Conservation (phyloP, 2,797 vertebrate species). For the Periparus ater region DNA sequence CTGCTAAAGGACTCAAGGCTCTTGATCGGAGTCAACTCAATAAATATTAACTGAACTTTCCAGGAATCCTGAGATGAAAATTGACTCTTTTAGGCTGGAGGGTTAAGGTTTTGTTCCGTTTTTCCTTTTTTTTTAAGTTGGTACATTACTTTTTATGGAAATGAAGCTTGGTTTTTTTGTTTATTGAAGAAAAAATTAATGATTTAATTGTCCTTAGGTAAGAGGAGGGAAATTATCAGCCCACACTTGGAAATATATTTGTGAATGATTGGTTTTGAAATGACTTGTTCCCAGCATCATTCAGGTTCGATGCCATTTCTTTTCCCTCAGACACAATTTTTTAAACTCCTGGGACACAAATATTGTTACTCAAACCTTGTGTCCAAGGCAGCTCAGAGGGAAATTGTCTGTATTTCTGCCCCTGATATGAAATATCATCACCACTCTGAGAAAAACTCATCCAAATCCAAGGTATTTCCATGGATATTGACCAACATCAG, state of each 20-base stretch:
- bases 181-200: not conserved
- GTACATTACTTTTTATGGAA: not conserved
- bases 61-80: not conserved
- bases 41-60: not conserved
- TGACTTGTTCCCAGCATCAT: not conserved
- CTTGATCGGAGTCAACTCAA: not conserved
- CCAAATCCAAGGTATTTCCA: not conserved
- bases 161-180: not conserved
- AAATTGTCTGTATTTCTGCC: not conserved
- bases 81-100: not conserved
- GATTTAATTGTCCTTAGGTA: not conserved
- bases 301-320: not conserved
- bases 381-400: not conserved
- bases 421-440: not conserved
- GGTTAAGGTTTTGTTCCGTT: rapidly evolving
- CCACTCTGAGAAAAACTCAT: not conserved
- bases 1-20: not conserved
- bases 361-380: not conserved
- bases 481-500: not conserved
- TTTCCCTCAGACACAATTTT: not conserved
- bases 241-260: not conserved
- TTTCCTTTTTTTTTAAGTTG: not conserved
- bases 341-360: not conserved
- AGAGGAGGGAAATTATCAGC: not conserved
- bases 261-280: not conserved